phyloP scores from a whole-genome alignment of 1,140 invertebrate species.

The Micrasema minimum region DNA sequence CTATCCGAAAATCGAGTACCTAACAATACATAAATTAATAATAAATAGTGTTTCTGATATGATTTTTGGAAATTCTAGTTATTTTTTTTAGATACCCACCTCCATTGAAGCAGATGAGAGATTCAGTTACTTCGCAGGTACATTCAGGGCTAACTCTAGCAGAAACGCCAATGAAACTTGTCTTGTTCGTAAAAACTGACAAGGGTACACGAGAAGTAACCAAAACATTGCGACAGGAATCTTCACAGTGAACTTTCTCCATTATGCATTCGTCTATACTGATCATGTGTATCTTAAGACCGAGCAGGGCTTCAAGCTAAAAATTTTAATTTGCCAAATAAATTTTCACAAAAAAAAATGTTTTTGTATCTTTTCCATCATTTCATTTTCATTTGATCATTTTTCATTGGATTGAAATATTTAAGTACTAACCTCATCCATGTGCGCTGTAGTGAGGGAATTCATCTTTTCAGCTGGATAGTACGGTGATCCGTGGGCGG shows the following conservation, averaged over 20 bases:
- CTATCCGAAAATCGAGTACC: constrained; percentile 70
- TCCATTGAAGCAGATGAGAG: constrained; percentile 75
- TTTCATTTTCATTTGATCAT: too few species aligned
- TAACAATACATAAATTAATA: constrained; percentile 41
- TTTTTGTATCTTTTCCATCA: too few species aligned
- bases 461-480: constrained; percentile 88
- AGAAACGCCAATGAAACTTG: constrained; percentile 88
- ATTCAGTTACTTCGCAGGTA: constrained; percentile 69
- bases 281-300: constrained; percentile 81
- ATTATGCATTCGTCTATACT: constrained; percentile 89
- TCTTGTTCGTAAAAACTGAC: constrained; percentile 87
- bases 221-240: constrained; percentile 78
- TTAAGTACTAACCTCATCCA: constrained; percentile 68
- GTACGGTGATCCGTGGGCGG: constrained; percentile 92
- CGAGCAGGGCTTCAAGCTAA: constrained; percentile 76
- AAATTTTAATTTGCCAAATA: too few species aligned
- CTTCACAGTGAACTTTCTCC: constrained; percentile 77
- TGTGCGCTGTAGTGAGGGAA: constrained; percentile 76
- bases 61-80: too few species aligned
- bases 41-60: too few species aligned
- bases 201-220: constrained; percentile 78
- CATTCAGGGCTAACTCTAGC: constrained; percentile 83
- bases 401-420: not conserved
- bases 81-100: constrained; percentile 57
- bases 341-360: too few species aligned